These are phyloP conservation scores for Crocallis elinguaria DNA, from an alignment of 2,888 invertebrate species.

Conservation along the genomic window DNA sequence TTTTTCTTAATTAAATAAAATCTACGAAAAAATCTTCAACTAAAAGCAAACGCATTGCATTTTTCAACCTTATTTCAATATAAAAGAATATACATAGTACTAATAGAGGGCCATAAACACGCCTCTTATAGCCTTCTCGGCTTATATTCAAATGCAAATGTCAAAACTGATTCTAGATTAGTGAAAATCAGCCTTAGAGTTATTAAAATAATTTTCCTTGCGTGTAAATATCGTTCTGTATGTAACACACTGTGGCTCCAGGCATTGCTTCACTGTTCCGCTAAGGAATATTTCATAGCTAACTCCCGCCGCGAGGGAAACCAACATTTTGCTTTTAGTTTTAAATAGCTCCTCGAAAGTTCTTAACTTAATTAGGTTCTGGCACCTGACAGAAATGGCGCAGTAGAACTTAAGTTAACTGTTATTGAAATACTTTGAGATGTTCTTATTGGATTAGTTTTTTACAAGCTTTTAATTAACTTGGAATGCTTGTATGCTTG, in stretches of 20 bases:
- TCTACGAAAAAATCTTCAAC: too few relatives aligned
- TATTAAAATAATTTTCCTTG: neutral
- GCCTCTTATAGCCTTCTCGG: too few relatives aligned
- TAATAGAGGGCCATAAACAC: too few relatives aligned
- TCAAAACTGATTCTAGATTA: too few relatives aligned
- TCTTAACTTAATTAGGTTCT: constrained; percentile 33
- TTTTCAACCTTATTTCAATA: too few relatives aligned
- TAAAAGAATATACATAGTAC: too few relatives aligned
- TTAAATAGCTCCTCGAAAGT: constrained; percentile 28
- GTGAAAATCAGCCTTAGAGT: too few relatives aligned
- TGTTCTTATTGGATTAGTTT: neutral
- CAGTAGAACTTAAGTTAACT: constrained; percentile 1
- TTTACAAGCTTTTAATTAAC: too few relatives aligned
- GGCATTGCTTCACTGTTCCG: constrained; percentile 9
- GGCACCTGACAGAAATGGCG: constrained; percentile 21
- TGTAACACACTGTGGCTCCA: neutral
- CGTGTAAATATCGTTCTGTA: neutral
- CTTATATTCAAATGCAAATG: too few relatives aligned
- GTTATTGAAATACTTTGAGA: constrained; percentile 1
- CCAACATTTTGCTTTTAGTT: constrained; percentile 24
- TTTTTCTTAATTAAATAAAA: too few relatives aligned
- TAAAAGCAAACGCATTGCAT: too few relatives aligned
- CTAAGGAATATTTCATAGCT: constrained; percentile 34
- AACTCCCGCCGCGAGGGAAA: constrained; percentile 15
- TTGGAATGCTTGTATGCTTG: too few relatives aligned